These are phyloP conservation scores for Nasua narica DNA, from an alignment of 2,797 vertebrate genomes.

Conservation along the genomic window DNA sequence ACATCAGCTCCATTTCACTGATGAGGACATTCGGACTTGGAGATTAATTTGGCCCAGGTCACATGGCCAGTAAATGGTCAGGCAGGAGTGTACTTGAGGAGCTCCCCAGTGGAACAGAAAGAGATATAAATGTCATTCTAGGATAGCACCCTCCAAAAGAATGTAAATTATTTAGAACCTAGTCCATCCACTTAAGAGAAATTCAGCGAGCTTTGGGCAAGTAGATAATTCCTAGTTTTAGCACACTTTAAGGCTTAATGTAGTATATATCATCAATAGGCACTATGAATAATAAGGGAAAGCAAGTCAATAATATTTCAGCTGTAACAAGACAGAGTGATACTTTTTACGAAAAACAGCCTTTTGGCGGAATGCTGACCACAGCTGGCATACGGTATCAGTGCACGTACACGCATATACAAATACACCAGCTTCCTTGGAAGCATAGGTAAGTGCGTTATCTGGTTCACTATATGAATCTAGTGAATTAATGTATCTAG, in stretches of 20 bases:
- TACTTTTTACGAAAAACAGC: neutral
- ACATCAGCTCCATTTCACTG: slow-evolving; percentile 16
- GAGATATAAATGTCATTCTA: neutral
- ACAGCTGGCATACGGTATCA: neutral
- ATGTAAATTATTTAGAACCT: neutral
- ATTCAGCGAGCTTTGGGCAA: slow-evolving; percentile 27
- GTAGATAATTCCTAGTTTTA: slow-evolving; percentile 38
- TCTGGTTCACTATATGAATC: neutral
- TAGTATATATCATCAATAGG: slow-evolving; percentile 34
- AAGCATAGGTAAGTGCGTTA: slow-evolving; percentile 20
- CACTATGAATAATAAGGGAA: slow-evolving; percentile 36
- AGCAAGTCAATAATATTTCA: slow-evolving; percentile 9
- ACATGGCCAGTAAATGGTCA: neutral
- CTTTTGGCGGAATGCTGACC: neutral
- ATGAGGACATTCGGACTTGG: neutral
- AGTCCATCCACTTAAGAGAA: neutral
- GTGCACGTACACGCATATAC: neutral
- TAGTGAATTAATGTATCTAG: too few species aligned
- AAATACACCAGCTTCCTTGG: slow-evolving; percentile 6
- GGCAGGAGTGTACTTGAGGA: neutral
- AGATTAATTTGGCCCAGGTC: slow-evolving; percentile 15
- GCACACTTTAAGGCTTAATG: slow-evolving; percentile 26
- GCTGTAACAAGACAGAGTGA: slow-evolving; percentile 18
- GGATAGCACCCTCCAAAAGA: neutral
- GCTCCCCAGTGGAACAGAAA: neutral